Base-by-base conservation (phyloP, 1,140 invertebrate genomes). In the Bombus impatiens region DNA sequence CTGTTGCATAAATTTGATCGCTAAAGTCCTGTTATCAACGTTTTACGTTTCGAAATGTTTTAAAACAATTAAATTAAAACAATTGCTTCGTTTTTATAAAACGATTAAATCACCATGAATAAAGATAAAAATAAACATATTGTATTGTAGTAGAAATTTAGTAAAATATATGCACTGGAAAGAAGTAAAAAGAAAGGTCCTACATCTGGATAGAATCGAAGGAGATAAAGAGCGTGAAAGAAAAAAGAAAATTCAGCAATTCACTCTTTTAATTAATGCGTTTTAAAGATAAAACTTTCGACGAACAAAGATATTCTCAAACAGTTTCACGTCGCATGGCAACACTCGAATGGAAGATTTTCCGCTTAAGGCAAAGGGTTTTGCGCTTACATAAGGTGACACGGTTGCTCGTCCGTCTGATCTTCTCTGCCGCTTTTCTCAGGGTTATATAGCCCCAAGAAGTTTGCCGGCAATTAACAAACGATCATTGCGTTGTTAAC, bases 1-100 rank as follows among this genome's bases (percentile, higher is more conserved):
- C 44, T 67, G 47, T 67, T 71, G 53, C 37, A n/a, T 57, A n/a
- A 40, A 35, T 80, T 71, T 71, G 67, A 80, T 80, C 37, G 35
- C 28, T 32, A n/a, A 65, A 65, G 42, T 32, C 67, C 32, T 67
- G 18, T 62, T 77, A 37, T 67, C 12, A 57, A 44, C 32, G 44
- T 57, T 68, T 9, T 18, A 32, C 67, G 8, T 67, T 40, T 44
- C 9, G 1, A 57, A 28, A 32, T 53, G 28, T 62, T 62, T 62
- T n/a, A 4, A n/a, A n/a, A n/a, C 18, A 2, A 53, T 53, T 53
- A 53, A 18, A 8, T 53, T 22, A 53, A 53, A 53, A 53, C 47
- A 2, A 53, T 53, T 6, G 18, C 1, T 22, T 53, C 5, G 18
- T 2, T 53, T 22, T 22, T 62, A 13, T n/a, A 13, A 62, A 62